These are phyloP conservation scores for Sturnira hondurensis DNA, from an alignment of 2,113 vertebrate genomes.

Conservation along the genomic window DNA sequence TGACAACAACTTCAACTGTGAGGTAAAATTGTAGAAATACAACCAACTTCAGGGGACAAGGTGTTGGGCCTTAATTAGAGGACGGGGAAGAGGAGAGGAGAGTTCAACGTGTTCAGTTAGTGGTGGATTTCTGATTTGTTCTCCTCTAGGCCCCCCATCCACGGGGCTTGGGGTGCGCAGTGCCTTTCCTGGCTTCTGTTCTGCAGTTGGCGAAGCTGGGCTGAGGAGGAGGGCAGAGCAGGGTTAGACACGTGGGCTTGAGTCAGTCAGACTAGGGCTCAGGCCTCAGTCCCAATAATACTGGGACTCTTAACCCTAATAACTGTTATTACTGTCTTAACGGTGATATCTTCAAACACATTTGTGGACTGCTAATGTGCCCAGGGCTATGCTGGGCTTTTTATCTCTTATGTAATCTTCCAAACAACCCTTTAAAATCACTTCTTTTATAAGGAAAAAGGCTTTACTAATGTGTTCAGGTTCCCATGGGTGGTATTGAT, in stretches of 20 bases:
- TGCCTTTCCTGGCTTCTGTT: not conserved
- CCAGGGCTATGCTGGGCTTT: not conserved
- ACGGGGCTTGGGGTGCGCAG: not conserved
- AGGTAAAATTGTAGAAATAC: constrained; percentile 54
- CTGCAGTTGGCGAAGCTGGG: not conserved
- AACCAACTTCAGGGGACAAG: not conserved
- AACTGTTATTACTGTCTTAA: not conserved
- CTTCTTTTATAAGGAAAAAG: not conserved
- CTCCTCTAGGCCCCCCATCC: accelerated
- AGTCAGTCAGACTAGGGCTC: not conserved
- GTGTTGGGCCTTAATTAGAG: constrained; percentile 37
- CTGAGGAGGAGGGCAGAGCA: not conserved
- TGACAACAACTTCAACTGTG: constrained; percentile 6
- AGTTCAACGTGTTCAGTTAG: accelerated
- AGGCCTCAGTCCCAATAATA: not conserved
- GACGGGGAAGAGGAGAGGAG: not conserved
- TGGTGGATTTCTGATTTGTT: not conserved
- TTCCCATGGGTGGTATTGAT: not conserved
- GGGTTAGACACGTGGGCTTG: not conserved
- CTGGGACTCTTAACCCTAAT: not conserved
- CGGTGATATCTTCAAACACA: not conserved
- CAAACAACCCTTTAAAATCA: not conserved
- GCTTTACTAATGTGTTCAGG: not conserved
- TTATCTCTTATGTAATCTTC: not conserved
- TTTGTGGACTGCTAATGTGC: not conserved